A percentile compares a stretch with the other conserved stretches of the same genome.
Evolutionary conservation across 2,113 vertebrate species (phyloP).

Genomic region (Urocolius indicus): DNA sequence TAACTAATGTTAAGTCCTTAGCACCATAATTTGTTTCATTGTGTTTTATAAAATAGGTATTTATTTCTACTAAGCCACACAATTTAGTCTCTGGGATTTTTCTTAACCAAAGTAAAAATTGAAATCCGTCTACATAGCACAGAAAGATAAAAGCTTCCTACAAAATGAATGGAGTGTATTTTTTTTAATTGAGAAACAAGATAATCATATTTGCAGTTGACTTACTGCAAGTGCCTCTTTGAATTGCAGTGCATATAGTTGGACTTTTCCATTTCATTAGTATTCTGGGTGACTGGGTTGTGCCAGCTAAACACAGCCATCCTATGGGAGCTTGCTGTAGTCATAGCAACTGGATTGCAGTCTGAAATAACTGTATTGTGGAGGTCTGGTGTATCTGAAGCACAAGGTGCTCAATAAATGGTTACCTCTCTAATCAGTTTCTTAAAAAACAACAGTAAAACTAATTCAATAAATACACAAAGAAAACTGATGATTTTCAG

Average conservation of each 20-base stretch:
- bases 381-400: slow-evolving; percentile 12
- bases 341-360: slow-evolving; percentile 69
- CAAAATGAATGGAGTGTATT: not conserved
- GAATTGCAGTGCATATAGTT: not conserved
- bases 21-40: not conserved
- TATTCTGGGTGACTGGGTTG: slow-evolving; percentile 57
- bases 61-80: not conserved
- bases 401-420: slow-evolving; percentile 23
- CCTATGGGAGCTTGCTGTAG: slow-evolving; percentile 53
- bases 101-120: not conserved
- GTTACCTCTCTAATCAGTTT: slow-evolving; percentile 51
- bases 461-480: not conserved
- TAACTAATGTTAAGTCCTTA: not conserved
- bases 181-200: not conserved
- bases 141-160: not conserved
- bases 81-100: not conserved
- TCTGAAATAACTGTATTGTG: slow-evolving; percentile 16
- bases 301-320: slow-evolving; percentile 38
- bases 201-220: slow-evolving; percentile 20
- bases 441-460: not conserved
- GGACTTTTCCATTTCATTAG: slow-evolving; percentile 52
- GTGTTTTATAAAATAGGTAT: not conserved
- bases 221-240: not conserved
- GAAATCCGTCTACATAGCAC: not conserved
- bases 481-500: not conserved